Percentiles rank a stretch among this genome's conserved stretches.
phyloP scores from a whole-genome alignment of 1,140 invertebrate genomes.

The Aphaenogaster rudis region DNA sequence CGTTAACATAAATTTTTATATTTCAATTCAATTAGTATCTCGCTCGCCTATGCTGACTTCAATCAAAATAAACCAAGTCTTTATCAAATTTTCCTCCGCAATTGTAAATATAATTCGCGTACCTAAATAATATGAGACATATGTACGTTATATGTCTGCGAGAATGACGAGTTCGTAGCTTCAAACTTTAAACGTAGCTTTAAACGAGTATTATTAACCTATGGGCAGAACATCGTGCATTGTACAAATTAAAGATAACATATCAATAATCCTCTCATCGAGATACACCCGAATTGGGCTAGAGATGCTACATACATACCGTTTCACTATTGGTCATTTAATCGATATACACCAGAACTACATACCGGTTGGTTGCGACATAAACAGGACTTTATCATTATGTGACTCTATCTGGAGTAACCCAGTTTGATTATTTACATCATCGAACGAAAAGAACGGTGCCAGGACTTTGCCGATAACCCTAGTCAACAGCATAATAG shows the following conservation, averaged over 20 bases:
- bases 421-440: conserved; percentile 19
- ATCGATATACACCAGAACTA: conserved; percentile 39
- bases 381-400: conserved; percentile 51
- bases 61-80: background rate
- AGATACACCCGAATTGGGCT: background rate
- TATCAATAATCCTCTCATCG: background rate
- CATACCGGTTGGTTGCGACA: conserved; percentile 1
- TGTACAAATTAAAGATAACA: conserved; percentile 33
- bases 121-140: background rate
- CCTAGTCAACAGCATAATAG: background rate
- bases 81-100: background rate
- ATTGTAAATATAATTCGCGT: background rate
- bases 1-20: background rate
- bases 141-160: background rate
- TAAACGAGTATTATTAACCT: conserved; percentile 8
- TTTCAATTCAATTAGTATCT: background rate
- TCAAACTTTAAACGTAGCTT: background rate
- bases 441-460: background rate
- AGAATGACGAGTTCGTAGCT: background rate
- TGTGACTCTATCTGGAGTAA: conserved; percentile 1
- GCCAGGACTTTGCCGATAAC: background rate
- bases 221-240: background rate
- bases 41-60: background rate
- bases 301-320: background rate
- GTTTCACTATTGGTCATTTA: conserved; percentile 36